phyloP scores from a whole-genome alignment of 1,140 invertebrate species.

The Drosophila albomicans region DNA sequence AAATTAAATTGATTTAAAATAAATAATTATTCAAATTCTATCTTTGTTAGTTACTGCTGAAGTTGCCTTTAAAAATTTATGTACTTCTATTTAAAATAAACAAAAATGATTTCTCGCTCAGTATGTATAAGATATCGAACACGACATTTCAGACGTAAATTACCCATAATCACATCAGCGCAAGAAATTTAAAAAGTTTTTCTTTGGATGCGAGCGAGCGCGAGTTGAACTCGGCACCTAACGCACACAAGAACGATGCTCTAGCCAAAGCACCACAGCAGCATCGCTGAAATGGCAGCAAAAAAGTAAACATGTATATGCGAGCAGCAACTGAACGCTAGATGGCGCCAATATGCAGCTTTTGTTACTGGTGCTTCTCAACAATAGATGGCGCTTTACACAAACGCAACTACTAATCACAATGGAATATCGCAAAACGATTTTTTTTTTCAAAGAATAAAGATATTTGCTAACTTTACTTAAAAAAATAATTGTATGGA shows the following conservation, averaged over 20 bases:
- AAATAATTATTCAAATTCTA: neutral
- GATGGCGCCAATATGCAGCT: neutral
- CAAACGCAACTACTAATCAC: too few species aligned
- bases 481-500: neutral
- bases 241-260: neutral
- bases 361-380: neutral
- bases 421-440: neutral
- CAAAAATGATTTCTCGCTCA: constrained; percentile 74
- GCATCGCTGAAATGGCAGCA: accelerated
- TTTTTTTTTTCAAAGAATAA: neutral
- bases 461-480: neutral
- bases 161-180: constrained; percentile 75
- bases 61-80: too few species aligned
- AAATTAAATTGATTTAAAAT: too few species aligned
- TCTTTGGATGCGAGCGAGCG: neutral
- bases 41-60: neutral
- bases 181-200: constrained; percentile 57
- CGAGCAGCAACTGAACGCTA: neutral
- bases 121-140: constrained; percentile 60
- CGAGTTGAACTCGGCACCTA: constrained; percentile 35
- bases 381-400: constrained; percentile 12
- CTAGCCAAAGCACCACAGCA: constrained; percentile 37
- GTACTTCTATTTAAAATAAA: constrained; percentile 6
- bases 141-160: constrained; percentile 82
- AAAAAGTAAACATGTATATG: neutral